Evolutionary conservation across 2,113 vertebrate genomes (phyloP), one percentile per base, ranked within the genome.

Genomic region (Neodontobutis hainanensis): DNA sequence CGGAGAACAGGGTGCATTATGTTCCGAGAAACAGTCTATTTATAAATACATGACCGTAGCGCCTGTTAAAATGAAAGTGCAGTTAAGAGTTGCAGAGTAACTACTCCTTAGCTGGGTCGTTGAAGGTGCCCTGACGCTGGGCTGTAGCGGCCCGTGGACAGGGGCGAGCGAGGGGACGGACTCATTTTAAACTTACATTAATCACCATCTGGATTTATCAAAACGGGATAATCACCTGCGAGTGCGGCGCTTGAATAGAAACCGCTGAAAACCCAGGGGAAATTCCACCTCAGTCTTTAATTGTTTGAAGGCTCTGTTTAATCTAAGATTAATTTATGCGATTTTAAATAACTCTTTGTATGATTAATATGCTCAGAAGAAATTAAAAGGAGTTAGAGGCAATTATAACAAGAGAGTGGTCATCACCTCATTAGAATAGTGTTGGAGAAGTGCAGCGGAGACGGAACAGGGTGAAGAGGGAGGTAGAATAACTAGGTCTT

Each of bases 261-360:
- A 92, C 90, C 91, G 90, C 57, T 16, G 65, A 93, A 27, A 27
- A 87, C 96, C 95, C 95, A 90, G 91, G 96, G 96, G 96, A 98
- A 96, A 97, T 97, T 93, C 94, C 93, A 96, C 93, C 93, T 94
- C 94, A 96, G 95, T 94, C 95, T 97, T 89, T 98, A 98, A 98
- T 97, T 99, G 96, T 97, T 97, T 95, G 94, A 98, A 95, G 94
- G 95, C 93, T 78, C 94, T 95, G 95, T 93, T 97, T 97, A 98
- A 98, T 98, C 94, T 94, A 97, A 97, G 95, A 98, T 98, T 98
- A 97, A 98, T 98, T 97, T 96, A 97, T 97, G 95, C 95, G 93
- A 94, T 98, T 98, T 99, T 99, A 98, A 98, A 98, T 98, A 98
- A 98, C 95, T 95, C 94, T 95, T 95, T 92, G 94, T 97, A 96